phyloP scores from a whole-genome alignment of 2,113 vertebrate genomes.

The Syrrhaptes paradoxus region DNA sequence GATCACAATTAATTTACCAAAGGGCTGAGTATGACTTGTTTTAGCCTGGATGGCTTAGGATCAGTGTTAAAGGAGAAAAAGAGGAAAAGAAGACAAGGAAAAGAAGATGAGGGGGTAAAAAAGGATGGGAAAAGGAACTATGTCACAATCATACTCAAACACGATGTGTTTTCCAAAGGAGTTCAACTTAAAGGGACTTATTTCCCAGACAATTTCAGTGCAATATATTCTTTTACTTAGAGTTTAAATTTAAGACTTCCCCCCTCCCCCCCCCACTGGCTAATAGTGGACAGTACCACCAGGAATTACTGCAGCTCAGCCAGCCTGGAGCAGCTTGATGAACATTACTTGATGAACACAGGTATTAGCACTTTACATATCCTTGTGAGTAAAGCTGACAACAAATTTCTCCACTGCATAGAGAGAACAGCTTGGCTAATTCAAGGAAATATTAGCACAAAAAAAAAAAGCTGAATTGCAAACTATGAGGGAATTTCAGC shows the following conservation, averaged over 20 bases:
- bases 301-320: neutral
- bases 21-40: neutral
- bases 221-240: neutral
- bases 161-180: neutral
- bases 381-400: neutral
- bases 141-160: neutral
- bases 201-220: neutral
- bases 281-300: neutral
- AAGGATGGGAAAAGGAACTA: neutral
- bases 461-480: neutral
- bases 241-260: neutral
- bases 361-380: neutral
- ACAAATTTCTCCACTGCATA: neutral
- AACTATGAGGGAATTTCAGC: rapidly evolving
- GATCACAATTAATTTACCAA: neutral
- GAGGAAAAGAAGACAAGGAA: neutral
- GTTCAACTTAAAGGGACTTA: neutral
- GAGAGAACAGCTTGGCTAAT: neutral
- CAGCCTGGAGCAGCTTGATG: neutral
- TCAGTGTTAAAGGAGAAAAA: neutral
- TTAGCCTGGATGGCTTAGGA: neutral
- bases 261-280: neutral
- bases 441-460: neutral
- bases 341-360: neutral
- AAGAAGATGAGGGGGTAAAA: neutral